These are phyloP conservation scores for Siniperca scherzeri DNA, from an alignment of 2,797 vertebrate genomes.

Conservation along the genomic window DNA sequence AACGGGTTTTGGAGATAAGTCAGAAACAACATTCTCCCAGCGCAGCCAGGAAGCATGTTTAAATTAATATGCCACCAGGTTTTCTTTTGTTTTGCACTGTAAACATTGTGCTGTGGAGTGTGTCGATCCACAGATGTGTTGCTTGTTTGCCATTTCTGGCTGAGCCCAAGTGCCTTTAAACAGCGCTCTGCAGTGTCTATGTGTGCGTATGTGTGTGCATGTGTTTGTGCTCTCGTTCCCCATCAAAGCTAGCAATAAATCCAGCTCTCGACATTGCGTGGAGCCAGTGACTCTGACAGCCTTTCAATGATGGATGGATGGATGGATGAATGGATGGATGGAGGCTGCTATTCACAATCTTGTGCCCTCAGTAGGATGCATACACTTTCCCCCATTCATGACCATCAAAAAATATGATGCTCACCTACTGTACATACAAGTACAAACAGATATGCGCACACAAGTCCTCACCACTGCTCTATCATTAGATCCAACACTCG, in stretches of 20 bases:
- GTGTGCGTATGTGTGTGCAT: constrained; percentile 40
- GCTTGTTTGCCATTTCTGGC: constrained; percentile 65
- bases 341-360: constrained; percentile 47
- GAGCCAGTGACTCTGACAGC: constrained; percentile 75
- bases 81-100: constrained; percentile 70
- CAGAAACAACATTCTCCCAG: constrained; percentile 70
- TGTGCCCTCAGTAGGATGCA: constrained; percentile 63
- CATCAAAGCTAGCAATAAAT: constrained; percentile 56
- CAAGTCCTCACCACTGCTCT: constrained; percentile 86
- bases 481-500: constrained; percentile 88
- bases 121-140: constrained; percentile 66
- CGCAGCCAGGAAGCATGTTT: constrained; percentile 69
- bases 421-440: constrained; percentile 58
- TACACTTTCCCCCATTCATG: constrained; percentile 51
- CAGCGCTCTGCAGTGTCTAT: constrained; percentile 34
- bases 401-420: constrained; percentile 57
- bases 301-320: constrained; percentile 47
- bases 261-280: constrained; percentile 85
- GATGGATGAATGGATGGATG: constrained; percentile 50
- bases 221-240: constrained; percentile 62
- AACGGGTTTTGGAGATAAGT: constrained; percentile 77
- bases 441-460: constrained; percentile 30
- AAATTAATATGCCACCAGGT: constrained; percentile 69
- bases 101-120: constrained; percentile 67
- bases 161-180: constrained; percentile 69